Percentiles rank a stretch among this genome's conserved stretches.
phyloP scores from a whole-genome alignment of 2,113 vertebrate genomes.

The Cephalopterus ornatus region DNA sequence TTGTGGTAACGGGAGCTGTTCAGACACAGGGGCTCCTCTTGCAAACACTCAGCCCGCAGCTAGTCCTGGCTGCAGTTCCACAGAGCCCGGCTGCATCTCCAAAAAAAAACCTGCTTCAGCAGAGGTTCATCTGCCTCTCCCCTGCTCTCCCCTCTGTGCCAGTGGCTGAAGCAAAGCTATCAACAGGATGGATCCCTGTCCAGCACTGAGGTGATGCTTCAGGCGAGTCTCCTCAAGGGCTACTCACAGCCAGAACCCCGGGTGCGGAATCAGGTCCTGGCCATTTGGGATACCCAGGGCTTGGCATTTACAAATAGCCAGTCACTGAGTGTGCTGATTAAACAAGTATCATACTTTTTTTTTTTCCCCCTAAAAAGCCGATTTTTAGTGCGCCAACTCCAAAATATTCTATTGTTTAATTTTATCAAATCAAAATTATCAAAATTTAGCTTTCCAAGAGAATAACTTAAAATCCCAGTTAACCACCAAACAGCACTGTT shows the following conservation, averaged over 20 bases:
- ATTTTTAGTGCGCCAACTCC: neutral
- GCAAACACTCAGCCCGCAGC: neutral
- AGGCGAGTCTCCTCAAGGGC: neutral
- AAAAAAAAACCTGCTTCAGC: neutral
- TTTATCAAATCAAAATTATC: constrained; percentile 1
- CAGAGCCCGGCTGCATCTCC: neutral
- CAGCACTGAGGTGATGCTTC: neutral
- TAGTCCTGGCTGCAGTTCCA: neutral
- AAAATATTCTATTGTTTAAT: neutral
- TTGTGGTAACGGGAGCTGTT: neutral
- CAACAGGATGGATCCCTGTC: neutral
- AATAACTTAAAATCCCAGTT: neutral
- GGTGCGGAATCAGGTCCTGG: neutral
- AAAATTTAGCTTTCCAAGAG: neutral
- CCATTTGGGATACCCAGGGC: neutral
- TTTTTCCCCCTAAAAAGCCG: neutral
- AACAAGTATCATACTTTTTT: neutral
- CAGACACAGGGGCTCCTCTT: neutral
- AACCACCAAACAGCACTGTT: neutral
- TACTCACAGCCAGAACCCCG: fast-evolving
- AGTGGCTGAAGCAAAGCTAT: neutral
- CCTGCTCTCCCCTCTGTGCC: neutral
- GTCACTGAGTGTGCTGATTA: neutral
- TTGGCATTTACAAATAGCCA: neutral
- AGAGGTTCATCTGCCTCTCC: neutral